Conservation (phyloP, 2,113 vertebrate genomes). For the Clarias gariepinus region DNA sequence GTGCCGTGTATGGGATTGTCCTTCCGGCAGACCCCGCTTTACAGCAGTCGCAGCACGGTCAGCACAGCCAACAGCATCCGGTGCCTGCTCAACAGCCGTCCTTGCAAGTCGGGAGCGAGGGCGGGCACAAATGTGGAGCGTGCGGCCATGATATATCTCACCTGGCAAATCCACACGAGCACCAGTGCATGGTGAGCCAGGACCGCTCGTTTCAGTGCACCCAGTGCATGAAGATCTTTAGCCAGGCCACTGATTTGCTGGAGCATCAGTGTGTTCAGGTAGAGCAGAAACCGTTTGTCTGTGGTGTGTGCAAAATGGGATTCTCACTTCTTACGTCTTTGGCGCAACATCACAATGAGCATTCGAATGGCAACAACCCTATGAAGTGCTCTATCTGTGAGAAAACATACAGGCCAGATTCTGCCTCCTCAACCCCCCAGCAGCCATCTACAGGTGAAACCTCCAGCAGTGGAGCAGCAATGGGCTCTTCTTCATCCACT, state of each 20-base stretch:
- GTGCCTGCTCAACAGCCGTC: slow-evolving; percentile 73
- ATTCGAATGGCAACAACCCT: slow-evolving; percentile 78
- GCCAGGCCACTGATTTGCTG: slow-evolving; percentile 93
- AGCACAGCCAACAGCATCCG: slow-evolving; percentile 73
- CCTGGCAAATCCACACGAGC: slow-evolving; percentile 90
- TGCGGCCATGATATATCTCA: slow-evolving; percentile 91
- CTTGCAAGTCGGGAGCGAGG: slow-evolving; percentile 78
- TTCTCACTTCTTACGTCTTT: slow-evolving; percentile 92
- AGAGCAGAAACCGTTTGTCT: slow-evolving; percentile 96
- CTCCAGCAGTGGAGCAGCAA: slow-evolving; percentile 66
- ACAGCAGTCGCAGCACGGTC: slow-evolving; percentile 80
- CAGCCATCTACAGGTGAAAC: slow-evolving; percentile 74
- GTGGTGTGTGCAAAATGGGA: slow-evolving; percentile 95
- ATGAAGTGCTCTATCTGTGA: slow-evolving; percentile 97
- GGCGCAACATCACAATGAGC: slow-evolving; percentile 91
- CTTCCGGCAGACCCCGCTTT: slow-evolving; percentile 82
- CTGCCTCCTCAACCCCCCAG: slow-evolving; percentile 71
- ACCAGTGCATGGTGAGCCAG: slow-evolving; percentile 90
- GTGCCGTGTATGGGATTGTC: slow-evolving; percentile 90
- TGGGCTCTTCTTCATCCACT: slow-evolving; percentile 70
- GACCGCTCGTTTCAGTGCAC: slow-evolving; percentile 97
- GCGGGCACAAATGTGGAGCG: slow-evolving; percentile 84
- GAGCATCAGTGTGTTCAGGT: slow-evolving; percentile 96
- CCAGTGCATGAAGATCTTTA: slow-evolving; percentile 97
- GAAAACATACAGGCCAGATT: slow-evolving; percentile 88